These are phyloP conservation scores for Watersipora subatra DNA, from an alignment of 1,140 invertebrate genomes.

Conservation along the genomic window DNA sequence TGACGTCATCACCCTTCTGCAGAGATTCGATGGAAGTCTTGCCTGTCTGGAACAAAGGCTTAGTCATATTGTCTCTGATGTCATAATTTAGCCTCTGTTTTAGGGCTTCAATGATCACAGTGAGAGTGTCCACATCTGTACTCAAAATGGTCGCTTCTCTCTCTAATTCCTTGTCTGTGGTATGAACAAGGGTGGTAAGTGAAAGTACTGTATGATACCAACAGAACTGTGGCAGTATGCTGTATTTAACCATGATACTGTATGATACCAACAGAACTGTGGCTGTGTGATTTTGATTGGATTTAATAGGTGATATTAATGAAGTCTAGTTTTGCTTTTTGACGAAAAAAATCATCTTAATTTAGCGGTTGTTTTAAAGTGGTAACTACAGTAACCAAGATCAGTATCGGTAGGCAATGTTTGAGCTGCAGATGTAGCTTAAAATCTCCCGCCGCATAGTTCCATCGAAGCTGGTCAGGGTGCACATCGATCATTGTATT, in stretches of 20 bases:
- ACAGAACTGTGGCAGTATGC: constrained; percentile 14
- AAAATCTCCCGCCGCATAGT: too few relatives aligned
- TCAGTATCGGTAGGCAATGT: too few relatives aligned
- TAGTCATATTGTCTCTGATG: constrained; percentile 44
- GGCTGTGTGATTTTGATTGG: too few relatives aligned
- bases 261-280: too few relatives aligned
- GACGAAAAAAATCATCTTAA: too few relatives aligned
- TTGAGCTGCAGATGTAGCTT: too few relatives aligned
- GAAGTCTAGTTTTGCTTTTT: too few relatives aligned
- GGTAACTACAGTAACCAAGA: too few relatives aligned
- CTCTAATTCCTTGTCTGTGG: constrained; percentile 10
- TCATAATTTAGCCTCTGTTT: constrained; percentile 52
- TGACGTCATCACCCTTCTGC: constrained; percentile 43
- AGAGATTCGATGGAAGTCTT: constrained; percentile 50
- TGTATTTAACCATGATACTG: constrained; percentile 23
- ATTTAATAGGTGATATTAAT: too few relatives aligned
- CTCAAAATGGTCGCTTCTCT: constrained; percentile 41
- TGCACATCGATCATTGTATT: too few relatives aligned
- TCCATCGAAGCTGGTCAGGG: too few relatives aligned
- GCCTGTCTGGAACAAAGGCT: constrained; percentile 55
- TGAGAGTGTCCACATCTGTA: constrained; percentile 45
- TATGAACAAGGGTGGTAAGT: background rate
- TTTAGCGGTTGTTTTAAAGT: too few relatives aligned
- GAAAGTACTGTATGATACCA: constrained; percentile 2
- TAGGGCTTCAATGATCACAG: constrained; percentile 53